phyloP scores from a whole-genome alignment of 2,113 vertebrate genomes.

The Cynopterus brachyotis region DNA sequence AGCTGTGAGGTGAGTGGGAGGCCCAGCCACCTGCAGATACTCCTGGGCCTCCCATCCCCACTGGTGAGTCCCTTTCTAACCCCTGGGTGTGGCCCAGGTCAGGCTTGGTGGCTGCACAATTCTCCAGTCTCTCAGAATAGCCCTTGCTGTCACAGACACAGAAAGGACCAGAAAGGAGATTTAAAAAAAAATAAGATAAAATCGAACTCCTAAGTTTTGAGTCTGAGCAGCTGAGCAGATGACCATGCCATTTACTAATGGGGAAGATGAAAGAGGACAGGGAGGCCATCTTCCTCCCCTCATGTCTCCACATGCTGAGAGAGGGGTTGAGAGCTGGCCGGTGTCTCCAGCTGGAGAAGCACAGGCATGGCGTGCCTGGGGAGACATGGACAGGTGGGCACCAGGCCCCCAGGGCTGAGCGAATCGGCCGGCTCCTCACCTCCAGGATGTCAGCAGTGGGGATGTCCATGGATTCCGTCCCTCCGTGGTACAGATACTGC shows the following conservation, averaged over 20 bases:
- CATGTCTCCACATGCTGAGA: not conserved
- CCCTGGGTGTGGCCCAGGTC: not conserved
- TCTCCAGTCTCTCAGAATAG: not conserved
- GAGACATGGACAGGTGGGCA: rapidly evolving
- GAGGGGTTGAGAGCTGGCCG: not conserved
- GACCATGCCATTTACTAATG: too few relatives aligned
- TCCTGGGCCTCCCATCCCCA: not conserved
- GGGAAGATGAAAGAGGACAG: too few relatives aligned
- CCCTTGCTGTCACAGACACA: not conserved
- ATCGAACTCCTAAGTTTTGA: too few relatives aligned
- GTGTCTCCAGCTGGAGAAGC: not conserved
- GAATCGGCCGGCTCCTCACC: constrained; percentile 82
- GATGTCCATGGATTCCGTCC: constrained; percentile 92
- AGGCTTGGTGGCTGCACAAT: not conserved
- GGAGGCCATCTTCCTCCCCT: not conserved
- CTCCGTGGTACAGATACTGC: constrained; percentile 97
- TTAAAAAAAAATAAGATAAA: too few relatives aligned
- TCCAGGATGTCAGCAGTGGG: constrained; percentile 91
- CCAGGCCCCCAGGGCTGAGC: rapidly evolving
- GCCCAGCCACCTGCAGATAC: not conserved
- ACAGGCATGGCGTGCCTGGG: rapidly evolving
- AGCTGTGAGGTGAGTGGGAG: not conserved
- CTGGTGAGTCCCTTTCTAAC: not conserved
- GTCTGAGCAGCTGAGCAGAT: too few relatives aligned
- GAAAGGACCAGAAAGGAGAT: not conserved